Percentiles rank a stretch among this genome's conserved stretches.
Conservation (phyloP, 2,113 vertebrate species). For the zebrafish (Danio rerio) region DNA sequence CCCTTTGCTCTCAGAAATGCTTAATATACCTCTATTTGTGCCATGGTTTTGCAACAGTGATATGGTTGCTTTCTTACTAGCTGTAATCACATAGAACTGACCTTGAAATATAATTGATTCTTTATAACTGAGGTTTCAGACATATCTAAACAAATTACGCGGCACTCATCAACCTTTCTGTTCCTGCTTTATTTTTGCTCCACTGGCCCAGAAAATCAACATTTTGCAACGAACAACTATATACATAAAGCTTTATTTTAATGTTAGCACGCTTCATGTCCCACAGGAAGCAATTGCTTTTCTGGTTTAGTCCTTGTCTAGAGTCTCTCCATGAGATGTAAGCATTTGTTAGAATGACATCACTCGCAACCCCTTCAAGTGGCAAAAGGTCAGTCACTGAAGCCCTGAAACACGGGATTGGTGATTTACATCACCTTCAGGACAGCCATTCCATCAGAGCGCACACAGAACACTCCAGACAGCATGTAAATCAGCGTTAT, state of each 20-base stretch:
- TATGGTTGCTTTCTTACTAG: neutral
- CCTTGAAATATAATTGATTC: conserved; percentile 7
- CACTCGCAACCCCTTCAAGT: conserved; percentile 48
- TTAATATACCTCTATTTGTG: neutral
- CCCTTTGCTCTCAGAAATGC: no score
- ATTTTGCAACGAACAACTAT: neutral
- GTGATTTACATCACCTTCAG: conserved; percentile 63
- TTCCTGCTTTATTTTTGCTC: conserved; percentile 9
- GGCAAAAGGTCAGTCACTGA: conserved; percentile 58
- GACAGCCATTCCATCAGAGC: conserved; percentile 53
- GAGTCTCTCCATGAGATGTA: neutral
- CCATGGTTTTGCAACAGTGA: neutral
- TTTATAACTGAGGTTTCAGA: neutral
- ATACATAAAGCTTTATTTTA: conserved; percentile 28
- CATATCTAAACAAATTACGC: neutral
- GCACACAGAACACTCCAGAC: conserved; percentile 37
- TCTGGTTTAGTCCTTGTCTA: neutral
- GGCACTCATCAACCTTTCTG: neutral
- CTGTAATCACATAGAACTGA: neutral
- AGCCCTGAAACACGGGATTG: conserved; percentile 11
- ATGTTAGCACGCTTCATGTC: neutral
- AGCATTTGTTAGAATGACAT: conserved; percentile 47
- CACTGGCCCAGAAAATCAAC: conserved; percentile 21
- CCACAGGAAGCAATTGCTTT: conserved; percentile 20
- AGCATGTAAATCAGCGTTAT: conserved; percentile 59